Evolutionary conservation across 2,888 invertebrate genomes (phyloP), one percentile per base, ranked within the genome.

Genomic region (Xylophagus ater): DNA sequence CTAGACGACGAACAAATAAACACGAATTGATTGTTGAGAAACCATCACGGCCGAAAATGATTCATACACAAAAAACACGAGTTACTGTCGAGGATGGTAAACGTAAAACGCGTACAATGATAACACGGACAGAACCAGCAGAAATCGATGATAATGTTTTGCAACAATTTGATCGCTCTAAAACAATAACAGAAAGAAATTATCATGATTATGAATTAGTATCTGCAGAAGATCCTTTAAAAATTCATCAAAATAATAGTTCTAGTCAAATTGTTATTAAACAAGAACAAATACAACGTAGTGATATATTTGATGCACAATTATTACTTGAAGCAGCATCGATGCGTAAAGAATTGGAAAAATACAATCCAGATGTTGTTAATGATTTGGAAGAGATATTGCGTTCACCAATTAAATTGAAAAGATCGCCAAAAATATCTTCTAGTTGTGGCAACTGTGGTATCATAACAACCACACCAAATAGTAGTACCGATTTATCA

Each of bases 21-120:
- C 42, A 48, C 47, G 32, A 48, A 13, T 19, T 37, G 18, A 34
- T 50, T 3, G 14, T 40, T 9, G 49, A 49, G 28, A 45, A 43
- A 31, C 67, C 69, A 6, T 67, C 73, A 2, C 68, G 81, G 20
- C 81, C 81, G 4, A 77, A 77, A 53, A 82, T 83, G 82, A 83
- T 83, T 49, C 82, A 82, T 56, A 83, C 83, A 0, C 78, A 79
- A 54, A 78, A 76, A 51, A 70, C 72, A 33, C 61, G 71, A 23
- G 68, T 71, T 3, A 62, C 72, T 1, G 66, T 69, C 2, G 70
- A 71, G 36, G 70, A 70, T 12, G 69, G 70, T 0, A 71, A 72
- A 21, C 74, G 73, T 36, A 73, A 72, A 49, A 72, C 73, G 0
- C 72, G 69, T 50, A 74, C 74, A 1, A 61, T 72, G 53, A 67